Evolutionary conservation across 2,113 vertebrate species (phyloP).

Genomic region (Anthoscopus minutus): DNA sequence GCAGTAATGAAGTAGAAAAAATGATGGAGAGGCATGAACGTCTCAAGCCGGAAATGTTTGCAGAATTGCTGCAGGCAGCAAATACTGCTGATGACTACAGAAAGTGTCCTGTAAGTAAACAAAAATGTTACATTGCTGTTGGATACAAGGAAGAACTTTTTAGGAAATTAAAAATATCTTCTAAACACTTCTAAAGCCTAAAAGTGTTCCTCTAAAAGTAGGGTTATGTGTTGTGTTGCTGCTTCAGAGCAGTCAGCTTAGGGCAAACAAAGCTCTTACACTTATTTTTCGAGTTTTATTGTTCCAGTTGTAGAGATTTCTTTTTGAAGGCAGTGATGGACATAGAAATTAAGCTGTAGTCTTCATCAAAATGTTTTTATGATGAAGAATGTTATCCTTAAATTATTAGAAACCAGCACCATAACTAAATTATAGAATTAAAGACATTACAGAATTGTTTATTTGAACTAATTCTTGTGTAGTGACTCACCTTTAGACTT

Average conservation of each 20-base stretch:
- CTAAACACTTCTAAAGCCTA: no score
- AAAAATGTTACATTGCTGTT: neutral
- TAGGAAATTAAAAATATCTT: no score
- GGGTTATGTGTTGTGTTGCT: neutral
- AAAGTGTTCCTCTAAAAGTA: neutral
- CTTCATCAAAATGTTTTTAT: neutral
- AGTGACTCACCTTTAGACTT: neutral
- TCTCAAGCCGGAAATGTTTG: constrained; percentile 88
- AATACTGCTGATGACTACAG: constrained; percentile 90
- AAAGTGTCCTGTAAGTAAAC: constrained; percentile 88
- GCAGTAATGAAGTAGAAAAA: constrained; percentile 87
- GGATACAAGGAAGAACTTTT: neutral
- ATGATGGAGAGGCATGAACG: constrained; percentile 82
- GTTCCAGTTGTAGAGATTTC: neutral
- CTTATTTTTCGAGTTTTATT: accelerated
- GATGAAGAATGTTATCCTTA: neutral
- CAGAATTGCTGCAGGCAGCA: constrained; percentile 88
- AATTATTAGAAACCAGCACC: neutral
- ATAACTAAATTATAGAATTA: neutral
- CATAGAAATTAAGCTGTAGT: neutral
- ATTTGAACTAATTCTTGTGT: neutral
- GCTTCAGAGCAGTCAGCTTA: neutral
- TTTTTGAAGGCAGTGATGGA: neutral
- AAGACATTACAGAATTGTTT: neutral
- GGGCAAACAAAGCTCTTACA: neutral